Evolutionary conservation across 2,797 vertebrate species (phyloP).

Genomic region (Gouania willdenowi): DNA sequence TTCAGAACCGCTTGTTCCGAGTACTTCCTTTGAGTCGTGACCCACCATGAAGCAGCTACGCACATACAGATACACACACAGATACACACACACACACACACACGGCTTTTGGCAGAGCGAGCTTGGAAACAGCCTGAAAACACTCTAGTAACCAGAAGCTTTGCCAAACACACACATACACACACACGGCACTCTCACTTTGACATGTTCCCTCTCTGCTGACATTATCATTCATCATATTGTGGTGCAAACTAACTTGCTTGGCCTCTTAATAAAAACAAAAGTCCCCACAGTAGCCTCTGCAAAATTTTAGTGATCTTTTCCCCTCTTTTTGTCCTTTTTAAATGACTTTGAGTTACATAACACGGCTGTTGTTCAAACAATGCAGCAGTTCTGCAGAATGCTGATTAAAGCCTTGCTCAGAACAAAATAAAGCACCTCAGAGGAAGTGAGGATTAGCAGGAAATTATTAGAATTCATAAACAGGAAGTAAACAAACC

Average conservation of each 20-base stretch:
- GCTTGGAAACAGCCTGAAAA: slow-evolving; percentile 73
- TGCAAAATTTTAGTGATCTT: slow-evolving; percentile 7
- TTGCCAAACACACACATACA: slow-evolving; percentile 64
- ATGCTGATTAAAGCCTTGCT: slow-evolving; percentile 41
- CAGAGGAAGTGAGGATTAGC: slow-evolving; percentile 19
- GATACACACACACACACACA: slow-evolving; percentile 24
- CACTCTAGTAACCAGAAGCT: slow-evolving; percentile 64
- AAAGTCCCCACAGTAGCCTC: slow-evolving; percentile 23
- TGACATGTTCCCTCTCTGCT: slow-evolving; percentile 33
- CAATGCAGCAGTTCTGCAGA: slow-evolving; percentile 41
- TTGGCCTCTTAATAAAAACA: slow-evolving; percentile 22
- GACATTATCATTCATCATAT: slow-evolving; percentile 36
- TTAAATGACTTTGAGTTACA: slow-evolving; percentile 30
- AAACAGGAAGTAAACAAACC: too few relatives aligned
- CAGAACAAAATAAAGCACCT: slow-evolving; percentile 32
- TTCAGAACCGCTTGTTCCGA: slow-evolving; percentile 77
- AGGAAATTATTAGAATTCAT: too few relatives aligned
- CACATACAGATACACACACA: slow-evolving; percentile 26
- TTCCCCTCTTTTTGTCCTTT: slow-evolving; percentile 2
- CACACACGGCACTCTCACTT: slow-evolving; percentile 47
- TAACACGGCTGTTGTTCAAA: slow-evolving; percentile 50
- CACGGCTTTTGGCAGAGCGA: slow-evolving; percentile 48
- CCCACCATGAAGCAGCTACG: slow-evolving; percentile 64
- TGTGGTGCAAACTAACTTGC: slow-evolving; percentile 24
- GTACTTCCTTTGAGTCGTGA: slow-evolving; percentile 77